These are phyloP conservation scores for Eolophus roseicapilla DNA, from an alignment of 2,113 vertebrate species.

Conservation along the genomic window DNA sequence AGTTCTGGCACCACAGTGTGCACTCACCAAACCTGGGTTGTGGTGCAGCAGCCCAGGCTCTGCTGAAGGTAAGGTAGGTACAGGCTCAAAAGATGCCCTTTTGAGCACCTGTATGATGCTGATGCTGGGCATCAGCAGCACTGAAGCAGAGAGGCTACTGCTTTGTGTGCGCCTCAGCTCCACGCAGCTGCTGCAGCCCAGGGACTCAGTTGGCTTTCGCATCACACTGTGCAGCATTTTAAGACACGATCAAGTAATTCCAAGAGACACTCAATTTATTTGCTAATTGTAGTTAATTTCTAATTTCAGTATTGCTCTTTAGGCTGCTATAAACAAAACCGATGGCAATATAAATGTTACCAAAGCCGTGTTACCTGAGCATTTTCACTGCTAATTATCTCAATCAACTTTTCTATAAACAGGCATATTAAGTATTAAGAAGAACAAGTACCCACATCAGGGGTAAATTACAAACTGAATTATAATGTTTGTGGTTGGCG, in stretches of 20 bases:
- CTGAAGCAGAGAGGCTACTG: neutral
- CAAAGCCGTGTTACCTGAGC: slow-evolving; percentile 1
- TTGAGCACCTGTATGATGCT: neutral
- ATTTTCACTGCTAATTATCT: slow-evolving; percentile 61
- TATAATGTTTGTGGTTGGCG: neutral
- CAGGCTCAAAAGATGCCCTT: neutral
- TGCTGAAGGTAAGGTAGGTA: too few species aligned
- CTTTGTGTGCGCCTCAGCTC: neutral
- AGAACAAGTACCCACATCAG: slow-evolving; percentile 33
- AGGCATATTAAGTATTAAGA: slow-evolving; percentile 35
- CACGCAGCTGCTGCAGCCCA: neutral
- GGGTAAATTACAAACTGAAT: slow-evolving; percentile 44
- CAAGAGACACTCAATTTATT: slow-evolving; percentile 66
- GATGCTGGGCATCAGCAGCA: neutral
- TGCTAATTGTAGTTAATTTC: slow-evolving; percentile 67
- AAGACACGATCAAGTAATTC: slow-evolving; percentile 49
- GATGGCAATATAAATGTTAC: slow-evolving; percentile 56
- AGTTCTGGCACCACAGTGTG: neutral
- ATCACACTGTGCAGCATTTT: neutral
- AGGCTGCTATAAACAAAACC: slow-evolving; percentile 62
- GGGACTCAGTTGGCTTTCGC: neutral
- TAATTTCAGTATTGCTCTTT: slow-evolving; percentile 58
- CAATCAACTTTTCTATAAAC: slow-evolving; percentile 60
- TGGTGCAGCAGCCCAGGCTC: neutral
- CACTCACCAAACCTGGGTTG: neutral